Conservation (phyloP, 2,113 vertebrate species). For the Catharus bicknelli region DNA sequence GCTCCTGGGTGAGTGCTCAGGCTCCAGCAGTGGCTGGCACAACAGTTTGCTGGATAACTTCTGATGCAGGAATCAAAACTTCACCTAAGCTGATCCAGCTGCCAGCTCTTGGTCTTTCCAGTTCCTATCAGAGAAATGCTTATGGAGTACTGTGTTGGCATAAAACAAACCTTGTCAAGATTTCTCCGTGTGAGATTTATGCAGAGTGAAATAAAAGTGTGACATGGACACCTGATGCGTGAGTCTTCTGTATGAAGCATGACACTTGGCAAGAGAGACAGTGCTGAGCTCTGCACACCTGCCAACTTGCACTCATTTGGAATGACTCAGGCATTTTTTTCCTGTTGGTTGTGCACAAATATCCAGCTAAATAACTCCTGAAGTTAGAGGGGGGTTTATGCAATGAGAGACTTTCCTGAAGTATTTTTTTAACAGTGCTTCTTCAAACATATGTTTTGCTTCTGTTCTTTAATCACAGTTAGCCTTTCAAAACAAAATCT, state of each 20-base stretch:
- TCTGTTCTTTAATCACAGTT: slow-evolving; percentile 63
- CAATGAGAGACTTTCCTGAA: slow-evolving; percentile 10
- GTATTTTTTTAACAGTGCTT: slow-evolving; percentile 43
- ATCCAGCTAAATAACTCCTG: slow-evolving; percentile 37
- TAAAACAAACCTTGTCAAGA: slow-evolving; percentile 67
- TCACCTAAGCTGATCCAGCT: slow-evolving; percentile 31
- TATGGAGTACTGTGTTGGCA: slow-evolving; percentile 57
- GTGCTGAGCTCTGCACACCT: slow-evolving; percentile 67
- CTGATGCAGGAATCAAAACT: slow-evolving; percentile 18
- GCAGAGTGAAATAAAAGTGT: slow-evolving; percentile 66
- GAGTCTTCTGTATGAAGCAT: slow-evolving; percentile 64
- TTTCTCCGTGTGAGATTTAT: slow-evolving; percentile 69
- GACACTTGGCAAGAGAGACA: slow-evolving; percentile 53
- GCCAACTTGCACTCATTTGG: slow-evolving; percentile 59
- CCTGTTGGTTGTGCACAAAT: slow-evolving; percentile 38
- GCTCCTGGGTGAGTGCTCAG: background rate
- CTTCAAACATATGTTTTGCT: slow-evolving; percentile 60
- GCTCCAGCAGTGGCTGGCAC: background rate
- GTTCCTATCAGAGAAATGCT: slow-evolving; percentile 53
- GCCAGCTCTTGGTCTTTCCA: slow-evolving; percentile 53
- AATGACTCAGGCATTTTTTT: slow-evolving; percentile 66
- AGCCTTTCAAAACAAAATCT: slow-evolving; percentile 59
- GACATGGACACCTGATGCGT: slow-evolving; percentile 65
- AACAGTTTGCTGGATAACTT: background rate
- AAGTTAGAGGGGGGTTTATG: background rate